Evolutionary conservation across 1,140 invertebrate genomes (phyloP).

Genomic region (Chymomyza costata): DNA sequence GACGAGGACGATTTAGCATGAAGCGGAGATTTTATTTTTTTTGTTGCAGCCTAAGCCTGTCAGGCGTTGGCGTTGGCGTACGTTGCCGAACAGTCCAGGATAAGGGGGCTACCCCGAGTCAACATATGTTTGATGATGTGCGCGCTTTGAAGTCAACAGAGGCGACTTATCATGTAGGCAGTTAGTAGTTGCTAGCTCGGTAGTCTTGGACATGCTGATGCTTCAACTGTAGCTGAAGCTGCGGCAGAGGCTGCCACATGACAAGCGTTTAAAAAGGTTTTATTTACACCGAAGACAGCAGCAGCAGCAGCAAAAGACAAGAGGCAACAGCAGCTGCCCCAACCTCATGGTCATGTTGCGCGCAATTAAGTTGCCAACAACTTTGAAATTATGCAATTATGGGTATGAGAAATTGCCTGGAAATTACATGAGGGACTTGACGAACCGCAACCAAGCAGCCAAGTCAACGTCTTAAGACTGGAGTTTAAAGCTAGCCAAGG

Average conservation of each 20-base stretch:
- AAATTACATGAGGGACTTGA: constrained; percentile 70
- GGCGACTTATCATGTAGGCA: constrained; percentile 20
- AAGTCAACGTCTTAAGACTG: constrained; percentile 13
- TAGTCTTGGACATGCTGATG: constrained; percentile 30
- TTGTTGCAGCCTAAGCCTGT: constrained; percentile 17
- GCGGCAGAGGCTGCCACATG: constrained; percentile 39
- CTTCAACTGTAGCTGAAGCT: constrained; percentile 10
- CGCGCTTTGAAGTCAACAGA: constrained; percentile 54
- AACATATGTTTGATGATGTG: constrained; percentile 67
- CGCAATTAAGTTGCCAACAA: constrained; percentile 75
- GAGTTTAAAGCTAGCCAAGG: background rate
- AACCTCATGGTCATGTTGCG: constrained; percentile 35
- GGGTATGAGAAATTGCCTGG: constrained; percentile 74
- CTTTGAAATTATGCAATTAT: constrained; percentile 75
- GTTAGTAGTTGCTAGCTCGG: constrained; percentile 31
- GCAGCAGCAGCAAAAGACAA: constrained; percentile 10
- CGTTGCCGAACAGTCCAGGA: background rate
- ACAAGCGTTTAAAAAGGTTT: constrained; percentile 72
- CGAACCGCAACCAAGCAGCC: constrained; percentile 46
- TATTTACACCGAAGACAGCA: constrained; percentile 66
- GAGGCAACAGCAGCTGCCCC: constrained; percentile 1
- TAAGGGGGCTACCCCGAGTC: background rate
- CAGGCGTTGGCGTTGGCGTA: constrained; percentile 25
- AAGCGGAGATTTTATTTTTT: constrained; percentile 28
- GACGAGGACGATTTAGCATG: too few relatives aligned